Percentiles rank a stretch among this genome's conserved stretches.
These are phyloP conservation scores for Ancistrus triradiatus DNA, from an alignment of 2,113 vertebrate genomes.

Conservation along the genomic window DNA sequence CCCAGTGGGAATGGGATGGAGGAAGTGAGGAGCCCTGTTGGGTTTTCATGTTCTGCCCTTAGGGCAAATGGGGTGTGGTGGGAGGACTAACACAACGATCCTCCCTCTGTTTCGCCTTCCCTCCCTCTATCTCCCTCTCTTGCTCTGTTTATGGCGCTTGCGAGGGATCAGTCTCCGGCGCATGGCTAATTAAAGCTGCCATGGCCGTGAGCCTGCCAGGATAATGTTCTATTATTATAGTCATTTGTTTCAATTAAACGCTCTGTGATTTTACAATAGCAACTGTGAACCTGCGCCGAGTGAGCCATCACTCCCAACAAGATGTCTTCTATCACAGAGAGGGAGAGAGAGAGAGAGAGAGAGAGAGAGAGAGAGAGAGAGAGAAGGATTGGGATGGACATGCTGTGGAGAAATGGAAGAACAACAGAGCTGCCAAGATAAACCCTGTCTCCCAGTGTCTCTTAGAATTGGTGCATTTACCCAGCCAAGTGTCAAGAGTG, in stretches of 20 bases:
- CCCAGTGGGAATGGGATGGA: constrained; percentile 18
- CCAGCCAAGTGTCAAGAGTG: constrained; percentile 17
- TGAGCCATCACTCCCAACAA: constrained; percentile 95
- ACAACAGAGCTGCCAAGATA: constrained; percentile 23
- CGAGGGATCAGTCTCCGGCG: constrained; percentile 93
- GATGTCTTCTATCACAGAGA: constrained; percentile 83
- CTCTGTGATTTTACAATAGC: constrained; percentile 98
- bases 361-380: not conserved
- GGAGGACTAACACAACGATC: constrained; percentile 20
- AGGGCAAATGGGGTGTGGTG: constrained; percentile 63
- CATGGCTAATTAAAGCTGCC: constrained; percentile 98
- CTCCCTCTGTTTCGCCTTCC: constrained; percentile 23
- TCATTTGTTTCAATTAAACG: constrained; percentile 99
- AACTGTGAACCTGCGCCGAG: constrained; percentile 92
- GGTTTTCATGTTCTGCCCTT: constrained; percentile 66
- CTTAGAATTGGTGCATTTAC: constrained; percentile 17
- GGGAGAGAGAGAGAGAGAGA: constrained; percentile 16
- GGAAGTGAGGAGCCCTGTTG: constrained; percentile 21
- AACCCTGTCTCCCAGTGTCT: constrained; percentile 16
- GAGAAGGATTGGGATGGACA: not conserved
- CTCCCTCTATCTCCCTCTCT: constrained; percentile 20
- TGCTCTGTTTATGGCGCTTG: constrained; percentile 77
- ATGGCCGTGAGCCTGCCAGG: constrained; percentile 92
- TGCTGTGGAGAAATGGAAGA: constrained; percentile 3
- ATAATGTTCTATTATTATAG: constrained; percentile 99